A percentile compares a stretch with the other conserved stretches of the same genome.
Conservation (phyloP, 2,113 vertebrate species). For the Eretmochelys imbricata region DNA sequence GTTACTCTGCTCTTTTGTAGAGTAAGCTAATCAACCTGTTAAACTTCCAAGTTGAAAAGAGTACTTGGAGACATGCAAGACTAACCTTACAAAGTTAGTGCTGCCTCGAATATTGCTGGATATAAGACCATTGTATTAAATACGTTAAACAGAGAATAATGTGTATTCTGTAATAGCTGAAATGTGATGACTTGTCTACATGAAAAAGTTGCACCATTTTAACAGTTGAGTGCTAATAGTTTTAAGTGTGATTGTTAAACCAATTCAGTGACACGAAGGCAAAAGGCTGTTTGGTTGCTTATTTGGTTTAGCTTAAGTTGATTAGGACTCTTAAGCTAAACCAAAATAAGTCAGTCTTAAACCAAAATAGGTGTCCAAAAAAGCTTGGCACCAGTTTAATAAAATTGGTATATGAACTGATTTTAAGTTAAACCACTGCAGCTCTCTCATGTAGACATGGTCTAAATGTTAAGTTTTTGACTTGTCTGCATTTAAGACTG, state of each 20-base stretch:
- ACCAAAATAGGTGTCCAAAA: background rate
- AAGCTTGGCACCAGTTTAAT: background rate
- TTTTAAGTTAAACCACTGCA: background rate
- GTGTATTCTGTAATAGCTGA: background rate
- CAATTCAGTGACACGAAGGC: background rate
- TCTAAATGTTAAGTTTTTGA: fast-evolving
- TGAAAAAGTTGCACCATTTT: background rate
- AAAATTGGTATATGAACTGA: background rate
- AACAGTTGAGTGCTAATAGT: background rate
- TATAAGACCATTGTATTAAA: background rate
- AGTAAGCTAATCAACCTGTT: background rate
- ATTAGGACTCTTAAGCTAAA: background rate
- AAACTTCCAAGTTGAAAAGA: background rate
- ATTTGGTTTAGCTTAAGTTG: background rate
- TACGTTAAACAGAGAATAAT: background rate
- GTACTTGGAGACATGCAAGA: background rate
- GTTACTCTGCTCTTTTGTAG: background rate
- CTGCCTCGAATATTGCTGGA: background rate
- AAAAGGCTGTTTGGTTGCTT: background rate
- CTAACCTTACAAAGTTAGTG: background rate
- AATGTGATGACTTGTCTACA: background rate
- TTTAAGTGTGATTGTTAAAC: background rate
- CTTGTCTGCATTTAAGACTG: background rate
- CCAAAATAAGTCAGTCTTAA: background rate
- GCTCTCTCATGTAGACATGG: background rate